Conservation (phyloP, 2,113 vertebrate genomes). For the Coptodon bakossiorum region DNA sequence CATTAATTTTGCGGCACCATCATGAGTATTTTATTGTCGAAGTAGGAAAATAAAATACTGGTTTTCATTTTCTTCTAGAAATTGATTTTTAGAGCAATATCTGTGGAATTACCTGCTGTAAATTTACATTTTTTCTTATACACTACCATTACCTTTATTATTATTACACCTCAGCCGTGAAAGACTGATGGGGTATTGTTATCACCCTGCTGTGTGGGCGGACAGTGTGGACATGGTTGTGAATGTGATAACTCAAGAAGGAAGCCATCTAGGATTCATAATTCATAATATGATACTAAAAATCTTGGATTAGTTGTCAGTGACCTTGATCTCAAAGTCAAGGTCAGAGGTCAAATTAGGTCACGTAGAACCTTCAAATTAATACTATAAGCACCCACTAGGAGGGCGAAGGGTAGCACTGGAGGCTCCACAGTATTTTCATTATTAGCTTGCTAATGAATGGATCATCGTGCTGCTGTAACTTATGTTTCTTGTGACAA, state of each 20-base stretch:
- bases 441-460: not conserved
- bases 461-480: not conserved
- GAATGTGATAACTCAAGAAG: not conserved
- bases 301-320: not conserved
- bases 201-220: not conserved
- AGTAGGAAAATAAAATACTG: not conserved
- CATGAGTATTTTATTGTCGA: not conserved
- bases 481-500: not conserved
- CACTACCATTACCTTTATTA: not conserved
- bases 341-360: not conserved
- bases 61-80: not conserved
- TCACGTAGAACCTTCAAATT: not conserved
- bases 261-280: not conserved
- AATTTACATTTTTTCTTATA: not conserved
- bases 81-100: not conserved
- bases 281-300: not conserved
- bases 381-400: not conserved
- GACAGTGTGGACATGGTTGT: not conserved
- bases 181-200: not conserved
- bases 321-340: not conserved
- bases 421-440: not conserved
- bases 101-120: not conserved
- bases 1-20: not conserved
- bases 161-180: not conserved
- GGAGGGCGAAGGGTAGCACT: not conserved